Conservation (phyloP, 2,888 invertebrate species). For the Trissonchulus latispiculum region DNA sequence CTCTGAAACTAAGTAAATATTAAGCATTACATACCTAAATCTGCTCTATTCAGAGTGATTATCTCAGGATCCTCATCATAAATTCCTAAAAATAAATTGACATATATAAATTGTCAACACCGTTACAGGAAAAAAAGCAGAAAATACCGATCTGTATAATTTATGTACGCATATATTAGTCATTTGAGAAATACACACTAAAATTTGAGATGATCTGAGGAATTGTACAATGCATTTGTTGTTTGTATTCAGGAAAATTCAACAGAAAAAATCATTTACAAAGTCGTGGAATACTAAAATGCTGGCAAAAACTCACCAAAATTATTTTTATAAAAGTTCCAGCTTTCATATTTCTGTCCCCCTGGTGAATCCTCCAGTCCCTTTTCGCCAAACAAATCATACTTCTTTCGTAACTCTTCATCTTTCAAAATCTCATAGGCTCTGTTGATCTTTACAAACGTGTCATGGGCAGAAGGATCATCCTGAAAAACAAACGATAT, state of each 20-base stretch:
- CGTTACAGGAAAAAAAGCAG: too few relatives aligned
- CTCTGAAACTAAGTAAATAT: too few relatives aligned
- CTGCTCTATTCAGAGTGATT: slow-evolving; percentile 61
- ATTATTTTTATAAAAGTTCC: slow-evolving; percentile 65
- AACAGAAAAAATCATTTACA: slow-evolving; percentile 20
- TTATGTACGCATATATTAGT: too few relatives aligned
- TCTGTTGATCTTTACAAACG: slow-evolving; percentile 65
- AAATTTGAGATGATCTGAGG: too few relatives aligned
- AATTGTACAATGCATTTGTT: too few relatives aligned
- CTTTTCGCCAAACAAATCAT: slow-evolving; percentile 67
- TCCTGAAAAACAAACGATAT: slow-evolving; percentile 59
- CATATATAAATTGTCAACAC: too few relatives aligned
- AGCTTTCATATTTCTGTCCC: slow-evolving; percentile 63
- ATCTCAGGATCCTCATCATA: slow-evolving; percentile 75
- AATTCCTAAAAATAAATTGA: slow-evolving; percentile 53
- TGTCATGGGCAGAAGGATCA: slow-evolving; percentile 61
- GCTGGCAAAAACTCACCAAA: slow-evolving; percentile 59
- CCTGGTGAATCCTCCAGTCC: slow-evolving; percentile 55
- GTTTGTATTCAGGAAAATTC: neutral
- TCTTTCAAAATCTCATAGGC: slow-evolving; percentile 80
- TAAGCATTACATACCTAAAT: too few relatives aligned
- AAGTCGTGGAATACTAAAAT: too few relatives aligned
- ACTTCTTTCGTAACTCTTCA: slow-evolving; percentile 63
- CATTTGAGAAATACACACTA: too few relatives aligned
- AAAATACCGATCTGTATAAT: too few relatives aligned